These are phyloP conservation scores for Adelphocoris suturalis DNA, from an alignment of 2,888 invertebrate species.

Conservation along the genomic window DNA sequence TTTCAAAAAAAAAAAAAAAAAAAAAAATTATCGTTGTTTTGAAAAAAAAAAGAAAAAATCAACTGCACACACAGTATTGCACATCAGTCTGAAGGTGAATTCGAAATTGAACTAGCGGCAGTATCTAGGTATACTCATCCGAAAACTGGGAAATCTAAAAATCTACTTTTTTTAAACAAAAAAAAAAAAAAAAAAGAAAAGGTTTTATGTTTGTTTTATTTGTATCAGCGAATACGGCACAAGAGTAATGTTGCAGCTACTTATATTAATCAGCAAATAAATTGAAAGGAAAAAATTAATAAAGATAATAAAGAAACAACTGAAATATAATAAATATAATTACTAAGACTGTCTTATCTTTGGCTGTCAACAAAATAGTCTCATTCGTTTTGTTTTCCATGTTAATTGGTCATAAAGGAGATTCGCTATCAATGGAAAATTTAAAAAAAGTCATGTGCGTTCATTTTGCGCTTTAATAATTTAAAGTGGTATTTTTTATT, in stretches of 20 bases:
- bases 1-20: not conserved
- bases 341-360: constrained; percentile 68
- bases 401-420: not conserved
- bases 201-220: not conserved
- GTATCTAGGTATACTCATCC: constrained; percentile 33
- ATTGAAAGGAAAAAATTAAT: constrained; percentile 20
- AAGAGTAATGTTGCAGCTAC: constrained; percentile 69
- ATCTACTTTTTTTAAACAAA: constrained; percentile 63
- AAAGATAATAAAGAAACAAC: constrained; percentile 68
- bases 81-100: constrained; percentile 70
- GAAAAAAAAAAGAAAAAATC: constrained; percentile 37
- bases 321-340: too few relatives aligned
- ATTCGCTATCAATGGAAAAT: not conserved
- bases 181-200: constrained; percentile 55
- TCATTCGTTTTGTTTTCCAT: not conserved
- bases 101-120: not conserved
- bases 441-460: not conserved
- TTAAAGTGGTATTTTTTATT: not conserved
- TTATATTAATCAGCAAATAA: constrained; percentile 38
- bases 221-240: constrained; percentile 35
- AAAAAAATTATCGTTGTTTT: constrained; percentile 45
- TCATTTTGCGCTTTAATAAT: not conserved
- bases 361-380: constrained; percentile 59
- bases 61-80: constrained; percentile 68
- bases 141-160: constrained; percentile 50